phyloP scores from a whole-genome alignment of 2,888 invertebrate species.

The Amphipyra berbera region DNA sequence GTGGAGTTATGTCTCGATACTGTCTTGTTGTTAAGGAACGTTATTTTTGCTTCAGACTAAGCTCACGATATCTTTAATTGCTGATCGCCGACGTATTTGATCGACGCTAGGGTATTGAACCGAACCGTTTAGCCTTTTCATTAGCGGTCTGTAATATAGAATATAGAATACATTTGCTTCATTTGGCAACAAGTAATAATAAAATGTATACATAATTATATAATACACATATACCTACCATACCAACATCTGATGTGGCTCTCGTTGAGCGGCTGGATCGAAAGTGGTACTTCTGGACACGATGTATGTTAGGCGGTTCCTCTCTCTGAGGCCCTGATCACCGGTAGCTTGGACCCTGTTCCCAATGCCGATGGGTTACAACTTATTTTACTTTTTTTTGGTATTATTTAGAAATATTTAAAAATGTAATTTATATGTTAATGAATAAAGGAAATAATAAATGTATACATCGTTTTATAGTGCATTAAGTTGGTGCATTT shows the following conservation, averaged over 20 bases:
- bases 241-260: too few relatives aligned
- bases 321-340: too few relatives aligned
- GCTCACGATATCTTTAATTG: slow-evolving; percentile 21
- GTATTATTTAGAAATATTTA: too few relatives aligned
- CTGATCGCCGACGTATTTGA: slow-evolving; percentile 7
- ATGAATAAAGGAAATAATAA: too few relatives aligned
- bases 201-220: background rate
- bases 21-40: slow-evolving; percentile 26
- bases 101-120: slow-evolving; percentile 20
- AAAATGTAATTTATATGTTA: too few relatives aligned
- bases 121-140: background rate
- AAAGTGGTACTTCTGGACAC: too few relatives aligned
- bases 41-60: slow-evolving; percentile 31
- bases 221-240: too few relatives aligned
- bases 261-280: too few relatives aligned
- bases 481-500: background rate
- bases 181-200: background rate
- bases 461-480: background rate
- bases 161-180: slow-evolving; percentile 2
- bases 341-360: too few relatives aligned
- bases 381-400: too few relatives aligned
- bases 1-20: slow-evolving; percentile 11
- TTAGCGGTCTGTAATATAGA: background rate
- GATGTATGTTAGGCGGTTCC: too few relatives aligned
- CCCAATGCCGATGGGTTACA: too few relatives aligned